Conservation (phyloP, 2,888 invertebrate species). For the Hedychridium roseum region DNA sequence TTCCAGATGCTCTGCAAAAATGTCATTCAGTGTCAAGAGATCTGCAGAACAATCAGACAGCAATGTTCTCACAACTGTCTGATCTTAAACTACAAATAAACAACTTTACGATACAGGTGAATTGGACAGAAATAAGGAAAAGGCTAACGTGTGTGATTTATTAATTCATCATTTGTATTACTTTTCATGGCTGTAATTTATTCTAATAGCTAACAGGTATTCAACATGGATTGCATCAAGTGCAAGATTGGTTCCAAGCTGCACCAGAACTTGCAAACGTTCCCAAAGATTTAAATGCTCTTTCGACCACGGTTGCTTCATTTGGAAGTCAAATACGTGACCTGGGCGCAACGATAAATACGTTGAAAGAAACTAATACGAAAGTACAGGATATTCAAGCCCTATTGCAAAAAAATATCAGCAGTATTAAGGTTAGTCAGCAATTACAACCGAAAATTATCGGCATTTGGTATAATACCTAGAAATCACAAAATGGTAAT, state of each 20-base stretch:
- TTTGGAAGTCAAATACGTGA: constrained; percentile 71
- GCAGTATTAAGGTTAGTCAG: constrained; percentile 50
- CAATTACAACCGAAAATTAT: no score
- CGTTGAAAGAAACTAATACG: constrained; percentile 54
- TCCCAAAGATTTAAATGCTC: constrained; percentile 67
- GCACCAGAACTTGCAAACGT: constrained; percentile 70
- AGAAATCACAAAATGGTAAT: constrained; percentile 8
- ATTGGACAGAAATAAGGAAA: no score
- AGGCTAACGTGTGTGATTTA: no score
- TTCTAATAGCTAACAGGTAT: constrained; percentile 65
- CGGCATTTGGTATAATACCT: no score
- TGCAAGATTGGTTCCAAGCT: constrained; percentile 69
- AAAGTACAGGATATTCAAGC: constrained; percentile 56
- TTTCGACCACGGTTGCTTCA: constrained; percentile 68
- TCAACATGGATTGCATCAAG: constrained; percentile 65
- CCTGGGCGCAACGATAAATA: constrained; percentile 55
- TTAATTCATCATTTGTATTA: no score
- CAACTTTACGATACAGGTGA: constrained; percentile 66
- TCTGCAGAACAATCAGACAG: constrained; percentile 73
- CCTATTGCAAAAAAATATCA: constrained; percentile 50
- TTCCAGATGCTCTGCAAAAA: constrained; percentile 75
- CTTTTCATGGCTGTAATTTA: no score
- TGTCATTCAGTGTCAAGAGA: constrained; percentile 76
- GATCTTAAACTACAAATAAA: constrained; percentile 69
- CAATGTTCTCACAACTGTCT: constrained; percentile 68